phyloP scores from a whole-genome alignment of 2,113 vertebrate genomes.

The Spea multiplicata region DNA sequence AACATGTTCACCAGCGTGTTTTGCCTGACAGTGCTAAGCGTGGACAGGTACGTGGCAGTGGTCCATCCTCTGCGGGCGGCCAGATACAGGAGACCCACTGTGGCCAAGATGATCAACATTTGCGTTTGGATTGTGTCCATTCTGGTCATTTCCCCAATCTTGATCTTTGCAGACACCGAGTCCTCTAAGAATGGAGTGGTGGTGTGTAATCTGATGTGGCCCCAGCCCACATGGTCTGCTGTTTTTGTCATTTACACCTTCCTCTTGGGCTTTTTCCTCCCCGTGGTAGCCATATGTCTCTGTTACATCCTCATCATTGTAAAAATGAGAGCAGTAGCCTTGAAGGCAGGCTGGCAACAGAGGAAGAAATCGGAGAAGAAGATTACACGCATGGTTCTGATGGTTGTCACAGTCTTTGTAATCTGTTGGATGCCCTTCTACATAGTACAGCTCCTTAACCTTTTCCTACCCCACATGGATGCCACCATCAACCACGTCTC shows the following conservation, averaged over 20 bases:
- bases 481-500: slow-evolving; percentile 72
- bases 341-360: slow-evolving; percentile 67
- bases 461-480: slow-evolving; percentile 71
- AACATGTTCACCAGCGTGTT: slow-evolving; percentile 83
- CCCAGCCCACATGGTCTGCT: slow-evolving; percentile 70
- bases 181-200: slow-evolving; percentile 60
- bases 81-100: slow-evolving; percentile 67
- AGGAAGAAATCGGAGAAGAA: slow-evolving; percentile 71
- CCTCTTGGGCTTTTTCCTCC: slow-evolving; percentile 73
- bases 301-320: slow-evolving; percentile 76
- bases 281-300: slow-evolving; percentile 70
- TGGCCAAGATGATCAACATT: slow-evolving; percentile 69
- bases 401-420: slow-evolving; percentile 74
- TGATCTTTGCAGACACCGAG: slow-evolving; percentile 68
- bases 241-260: slow-evolving; percentile 73
- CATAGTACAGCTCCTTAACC: slow-evolving; percentile 71
- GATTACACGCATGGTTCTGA: slow-evolving; percentile 76
- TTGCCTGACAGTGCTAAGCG: slow-evolving; percentile 76
- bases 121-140: slow-evolving; percentile 73
- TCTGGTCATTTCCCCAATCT: slow-evolving; percentile 74
- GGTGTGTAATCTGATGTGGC: slow-evolving; percentile 76
- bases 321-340: slow-evolving; percentile 69
- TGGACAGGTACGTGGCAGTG: slow-evolving; percentile 77
- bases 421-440: slow-evolving; percentile 80
- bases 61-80: slow-evolving; percentile 72